phyloP scores from a whole-genome alignment of 2,888 invertebrate genomes.

The Lysandra bellargus region DNA sequence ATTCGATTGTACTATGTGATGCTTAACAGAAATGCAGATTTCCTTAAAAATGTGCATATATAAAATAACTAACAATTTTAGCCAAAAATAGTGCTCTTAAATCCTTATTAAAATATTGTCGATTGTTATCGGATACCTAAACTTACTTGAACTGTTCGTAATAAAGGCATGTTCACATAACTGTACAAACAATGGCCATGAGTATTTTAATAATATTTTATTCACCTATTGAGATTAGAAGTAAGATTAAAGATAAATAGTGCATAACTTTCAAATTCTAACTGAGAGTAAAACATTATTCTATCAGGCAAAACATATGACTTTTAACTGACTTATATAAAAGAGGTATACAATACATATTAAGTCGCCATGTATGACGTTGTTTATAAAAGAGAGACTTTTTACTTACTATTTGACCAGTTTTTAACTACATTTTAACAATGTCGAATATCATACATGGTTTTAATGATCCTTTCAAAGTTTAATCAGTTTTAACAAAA shows the following conservation, averaged over 20 bases:
- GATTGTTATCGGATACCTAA: slow-evolving; percentile 37
- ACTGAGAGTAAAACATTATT: background rate
- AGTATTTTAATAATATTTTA: background rate
- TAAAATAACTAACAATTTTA: slow-evolving; percentile 40
- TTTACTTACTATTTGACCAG: background rate
- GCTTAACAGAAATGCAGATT: slow-evolving; percentile 14
- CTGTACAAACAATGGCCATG: slow-evolving; percentile 19
- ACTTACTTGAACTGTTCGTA: slow-evolving; percentile 11
- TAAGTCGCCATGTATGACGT: background rate
- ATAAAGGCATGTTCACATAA: slow-evolving; percentile 21
- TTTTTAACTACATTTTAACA: too few relatives aligned
- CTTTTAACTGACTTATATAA: background rate
- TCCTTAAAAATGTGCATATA: slow-evolving; percentile 25
- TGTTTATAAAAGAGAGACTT: background rate
- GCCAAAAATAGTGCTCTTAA: slow-evolving; percentile 64
- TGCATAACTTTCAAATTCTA: background rate
- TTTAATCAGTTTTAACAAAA: background rate
- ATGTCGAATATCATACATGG: background rate
- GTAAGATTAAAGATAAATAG: background rate
- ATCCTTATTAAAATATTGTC: slow-evolving; percentile 65
- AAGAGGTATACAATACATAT: too few relatives aligned
- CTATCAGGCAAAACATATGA: background rate
- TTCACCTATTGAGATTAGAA: background rate
- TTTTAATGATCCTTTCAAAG: background rate
- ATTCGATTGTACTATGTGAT: slow-evolving; percentile 21